Conservation (phyloP, 2,113 vertebrate species). For the Fregetta grallaria region DNA sequence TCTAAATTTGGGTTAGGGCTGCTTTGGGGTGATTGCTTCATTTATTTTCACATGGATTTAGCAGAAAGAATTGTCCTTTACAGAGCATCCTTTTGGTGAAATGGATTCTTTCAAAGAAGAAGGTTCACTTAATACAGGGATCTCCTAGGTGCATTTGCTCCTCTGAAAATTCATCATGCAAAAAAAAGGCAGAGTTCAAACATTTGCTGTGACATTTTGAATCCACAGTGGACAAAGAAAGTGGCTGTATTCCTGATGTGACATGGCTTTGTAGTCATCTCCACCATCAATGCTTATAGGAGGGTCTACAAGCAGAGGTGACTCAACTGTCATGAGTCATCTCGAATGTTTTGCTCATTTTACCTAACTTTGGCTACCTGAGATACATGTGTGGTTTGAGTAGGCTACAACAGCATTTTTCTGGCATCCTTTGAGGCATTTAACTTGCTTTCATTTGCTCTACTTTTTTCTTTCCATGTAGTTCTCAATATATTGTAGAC, state of each 20-base stretch:
- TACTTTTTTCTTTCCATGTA: neutral
- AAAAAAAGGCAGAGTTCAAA: neutral
- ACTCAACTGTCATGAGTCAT: neutral
- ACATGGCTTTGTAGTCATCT: neutral
- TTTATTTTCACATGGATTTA: neutral
- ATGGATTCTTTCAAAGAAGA: neutral
- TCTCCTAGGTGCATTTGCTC: neutral
- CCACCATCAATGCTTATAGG: neutral
- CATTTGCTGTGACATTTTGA: neutral
- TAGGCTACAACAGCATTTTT: neutral
- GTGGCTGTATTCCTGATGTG: neutral
- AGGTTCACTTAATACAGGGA: neutral
- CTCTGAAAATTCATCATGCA: neutral
- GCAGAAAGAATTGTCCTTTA: neutral
- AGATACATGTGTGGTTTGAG: neutral
- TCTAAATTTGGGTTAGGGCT: neutral
- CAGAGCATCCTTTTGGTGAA: neutral
- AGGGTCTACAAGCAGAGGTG: neutral
- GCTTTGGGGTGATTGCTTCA: neutral
- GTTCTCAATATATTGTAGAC: neutral
- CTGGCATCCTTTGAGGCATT: neutral
- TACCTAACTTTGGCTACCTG: neutral
- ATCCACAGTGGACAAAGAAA: neutral
- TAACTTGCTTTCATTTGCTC: neutral
- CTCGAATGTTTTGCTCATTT: accelerated